These are phyloP conservation scores for Pseudorasbora parva DNA, from an alignment of 2,113 vertebrate genomes.

Conservation along the genomic window DNA sequence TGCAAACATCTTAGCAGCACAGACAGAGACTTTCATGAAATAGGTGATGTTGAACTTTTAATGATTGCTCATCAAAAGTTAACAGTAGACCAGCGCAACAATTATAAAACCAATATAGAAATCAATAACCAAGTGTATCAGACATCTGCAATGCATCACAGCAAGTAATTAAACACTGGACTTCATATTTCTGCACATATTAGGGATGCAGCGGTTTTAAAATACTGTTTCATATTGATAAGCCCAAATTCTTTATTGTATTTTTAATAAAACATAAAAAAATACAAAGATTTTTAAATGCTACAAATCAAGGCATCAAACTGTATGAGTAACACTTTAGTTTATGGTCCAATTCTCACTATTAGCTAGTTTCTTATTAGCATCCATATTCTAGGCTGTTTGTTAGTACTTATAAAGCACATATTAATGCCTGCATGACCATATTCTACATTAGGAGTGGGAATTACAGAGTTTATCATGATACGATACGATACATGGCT, in stretches of 20 bases:
- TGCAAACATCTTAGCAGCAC: not conserved
- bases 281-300: not conserved
- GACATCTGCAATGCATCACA: not conserved
- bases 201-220: too few species aligned
- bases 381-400: too few species aligned
- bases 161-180: not conserved
- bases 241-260: not conserved
- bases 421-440: too few species aligned
- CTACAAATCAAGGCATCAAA: not conserved
- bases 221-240: not conserved
- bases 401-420: too few species aligned
- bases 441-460: too few species aligned
- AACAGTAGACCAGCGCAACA: not conserved
- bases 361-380: too few species aligned
- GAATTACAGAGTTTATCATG: too few species aligned
- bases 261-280: not conserved
- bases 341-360: too few species aligned
- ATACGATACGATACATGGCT: too few species aligned
- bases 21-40: not conserved
- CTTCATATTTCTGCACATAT: not conserved
- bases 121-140: not conserved
- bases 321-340: not conserved
- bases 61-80: constrained; percentile 1
- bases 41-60: not conserved
- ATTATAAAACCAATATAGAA: not conserved